Base-by-base conservation (phyloP, 2,113 vertebrate species). In the Murina feae region DNA sequence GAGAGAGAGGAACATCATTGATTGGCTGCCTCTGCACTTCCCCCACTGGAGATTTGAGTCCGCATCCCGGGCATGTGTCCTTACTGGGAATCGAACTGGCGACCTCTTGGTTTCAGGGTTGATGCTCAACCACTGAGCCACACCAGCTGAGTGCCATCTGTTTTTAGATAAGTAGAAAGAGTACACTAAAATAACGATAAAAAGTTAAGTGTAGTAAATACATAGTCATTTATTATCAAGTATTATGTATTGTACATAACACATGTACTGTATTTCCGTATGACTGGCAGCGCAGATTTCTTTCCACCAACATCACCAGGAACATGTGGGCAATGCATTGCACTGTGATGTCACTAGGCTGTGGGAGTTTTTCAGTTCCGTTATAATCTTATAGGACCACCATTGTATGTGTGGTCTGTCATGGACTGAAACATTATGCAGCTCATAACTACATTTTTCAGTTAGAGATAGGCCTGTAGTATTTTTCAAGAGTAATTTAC, bases 401-500 rank as follows among this genome's bases (percentile, higher is more conserved):
- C 25, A 2, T 42, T 9, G 11, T 42, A 28, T 30, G 25, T 55
- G 35, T 18, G 53, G 53, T 30, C 53, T 14, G 35, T 58, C 55
- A 30, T 12, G 10, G 9, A 39, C 78, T 35, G 18, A 35, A 23
- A 78, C 11, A 30, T 7, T 53, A 9, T 16, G 35, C 17, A 16
- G 35, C 14, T 2, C 25, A 20, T 18, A 51, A 17, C 49, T 42
- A 30, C 87, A 4, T 25, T 83, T 91, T 80, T 49, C 53, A 44
- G 42, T 82, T 79, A 51, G 90, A 35, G 21, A 55, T 49, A 90
- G 9, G 5, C 39, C 63, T 83, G 3, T 49, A n/a, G 16, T 53
- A 89, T 91, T 95, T 25, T 86, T 91, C 7, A 68, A 68, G 37
- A 95, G 25, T 72, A 91, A 68, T 14, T 55, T 75, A 25, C 86